Percentiles rank a stretch among this genome's conserved stretches.
These are phyloP conservation scores for Arctopsyche grandis DNA, from an alignment of 1,140 invertebrate species.

Conservation along the genomic window DNA sequence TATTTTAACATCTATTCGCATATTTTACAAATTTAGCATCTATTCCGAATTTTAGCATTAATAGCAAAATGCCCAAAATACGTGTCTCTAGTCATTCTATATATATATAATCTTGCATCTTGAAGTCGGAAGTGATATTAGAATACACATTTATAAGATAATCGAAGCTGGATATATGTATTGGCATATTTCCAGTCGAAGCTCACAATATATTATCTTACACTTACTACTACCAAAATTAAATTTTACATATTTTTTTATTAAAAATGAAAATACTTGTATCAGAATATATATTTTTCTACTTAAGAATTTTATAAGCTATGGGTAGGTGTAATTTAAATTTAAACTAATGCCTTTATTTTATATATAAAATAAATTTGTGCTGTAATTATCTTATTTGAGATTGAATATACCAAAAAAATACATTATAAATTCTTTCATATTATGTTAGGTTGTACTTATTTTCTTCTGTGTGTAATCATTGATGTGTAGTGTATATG, in stretches of 20 bases:
- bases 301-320: not conserved
- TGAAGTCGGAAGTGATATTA: not conserved
- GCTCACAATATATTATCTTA: too few species aligned
- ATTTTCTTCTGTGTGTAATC: slow-evolving; percentile 7
- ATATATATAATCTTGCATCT: not conserved
- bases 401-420: slow-evolving; percentile 27
- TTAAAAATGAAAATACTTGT: not conserved
- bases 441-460: slow-evolving; percentile 20
- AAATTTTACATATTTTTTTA: not conserved
- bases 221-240: too few species aligned
- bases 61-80: too few species aligned
- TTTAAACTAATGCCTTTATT: not conserved
- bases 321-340: too few species aligned
- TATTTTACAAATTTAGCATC: too few species aligned
- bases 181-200: too few species aligned
- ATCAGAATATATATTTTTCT: slow-evolving; percentile 10
- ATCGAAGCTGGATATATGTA: not conserved
- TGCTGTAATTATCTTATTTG: slow-evolving; percentile 16
- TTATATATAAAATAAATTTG: not conserved
- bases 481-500: too few species aligned
- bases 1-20: too few species aligned
- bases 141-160: not conserved
- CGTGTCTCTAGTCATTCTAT: not conserved
- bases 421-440: slow-evolving; percentile 10
- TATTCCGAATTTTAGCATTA: too few species aligned